phyloP scores from a whole-genome alignment of 2,113 vertebrate genomes.

The Motacilla alba region DNA sequence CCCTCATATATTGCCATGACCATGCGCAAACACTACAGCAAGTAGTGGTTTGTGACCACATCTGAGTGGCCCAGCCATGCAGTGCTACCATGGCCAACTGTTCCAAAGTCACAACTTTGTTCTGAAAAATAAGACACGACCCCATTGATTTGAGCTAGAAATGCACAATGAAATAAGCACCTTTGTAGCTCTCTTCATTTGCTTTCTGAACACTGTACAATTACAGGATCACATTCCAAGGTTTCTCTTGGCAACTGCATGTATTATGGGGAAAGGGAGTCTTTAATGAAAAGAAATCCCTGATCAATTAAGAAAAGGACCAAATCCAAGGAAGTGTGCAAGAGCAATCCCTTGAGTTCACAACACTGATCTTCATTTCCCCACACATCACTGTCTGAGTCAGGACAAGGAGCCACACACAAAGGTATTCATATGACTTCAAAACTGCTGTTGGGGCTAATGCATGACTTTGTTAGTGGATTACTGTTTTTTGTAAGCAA shows the following conservation, averaged over 20 bases:
- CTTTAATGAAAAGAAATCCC: background rate
- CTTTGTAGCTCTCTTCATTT: background rate
- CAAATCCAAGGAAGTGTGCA: background rate
- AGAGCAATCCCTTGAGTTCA: background rate
- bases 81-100: background rate
- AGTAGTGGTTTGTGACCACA: background rate
- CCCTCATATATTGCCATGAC: background rate
- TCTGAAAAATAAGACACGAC: background rate
- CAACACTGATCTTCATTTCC: background rate
- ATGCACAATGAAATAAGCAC: background rate
- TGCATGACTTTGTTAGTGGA: background rate
- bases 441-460: background rate
- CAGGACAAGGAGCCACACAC: background rate
- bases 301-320: background rate
- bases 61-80: background rate
- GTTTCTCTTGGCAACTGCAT: background rate
- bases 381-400: background rate
- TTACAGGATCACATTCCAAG: background rate
- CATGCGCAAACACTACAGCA: accelerated
- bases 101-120: background rate
- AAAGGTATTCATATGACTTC: background rate
- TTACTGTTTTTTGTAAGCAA: background rate
- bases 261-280: background rate
- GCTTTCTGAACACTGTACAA: background rate
- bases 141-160: background rate